Evolutionary conservation across 2,797 vertebrate genomes (phyloP).

Genomic region (Pantherophis vulpinus): DNA sequence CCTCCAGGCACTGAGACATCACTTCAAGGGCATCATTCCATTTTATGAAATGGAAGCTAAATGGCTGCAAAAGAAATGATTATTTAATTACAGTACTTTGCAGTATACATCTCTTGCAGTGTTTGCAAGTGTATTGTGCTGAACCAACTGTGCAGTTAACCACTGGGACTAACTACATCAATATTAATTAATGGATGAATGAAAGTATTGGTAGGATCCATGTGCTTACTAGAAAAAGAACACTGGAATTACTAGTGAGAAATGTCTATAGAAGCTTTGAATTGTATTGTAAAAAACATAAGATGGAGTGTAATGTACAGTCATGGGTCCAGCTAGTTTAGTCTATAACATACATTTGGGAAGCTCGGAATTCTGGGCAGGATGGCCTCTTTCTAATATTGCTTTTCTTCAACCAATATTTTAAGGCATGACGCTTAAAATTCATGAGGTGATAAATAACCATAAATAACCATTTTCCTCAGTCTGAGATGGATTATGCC

Average conservation of each 20-base stretch:
- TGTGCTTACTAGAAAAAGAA: background rate
- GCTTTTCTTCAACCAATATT: background rate
- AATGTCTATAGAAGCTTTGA: background rate
- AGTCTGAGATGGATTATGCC: background rate
- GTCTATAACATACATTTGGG: background rate
- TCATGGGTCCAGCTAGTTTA: background rate
- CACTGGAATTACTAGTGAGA: background rate
- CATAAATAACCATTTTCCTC: background rate
- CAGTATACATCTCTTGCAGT: fast-evolving
- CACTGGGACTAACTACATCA: background rate
- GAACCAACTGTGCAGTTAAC: slow-evolving; percentile 32
- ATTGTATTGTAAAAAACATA: background rate
- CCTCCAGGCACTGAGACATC: too few relatives aligned
- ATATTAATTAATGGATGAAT: slow-evolving; percentile 26
- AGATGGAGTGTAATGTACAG: background rate
- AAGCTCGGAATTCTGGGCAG: background rate
- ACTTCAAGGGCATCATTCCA: too few relatives aligned
- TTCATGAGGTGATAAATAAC: background rate
- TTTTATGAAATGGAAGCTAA: background rate
- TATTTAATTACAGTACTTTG: slow-evolving; percentile 15
- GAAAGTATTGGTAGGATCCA: slow-evolving; percentile 23
- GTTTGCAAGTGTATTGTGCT: slow-evolving; percentile 47
- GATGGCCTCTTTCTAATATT: background rate
- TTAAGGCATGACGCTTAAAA: background rate
- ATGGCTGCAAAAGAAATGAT: slow-evolving; percentile 2